phyloP scores from a whole-genome alignment of 2,888 invertebrate genomes.

The Diabrotica balteata region DNA sequence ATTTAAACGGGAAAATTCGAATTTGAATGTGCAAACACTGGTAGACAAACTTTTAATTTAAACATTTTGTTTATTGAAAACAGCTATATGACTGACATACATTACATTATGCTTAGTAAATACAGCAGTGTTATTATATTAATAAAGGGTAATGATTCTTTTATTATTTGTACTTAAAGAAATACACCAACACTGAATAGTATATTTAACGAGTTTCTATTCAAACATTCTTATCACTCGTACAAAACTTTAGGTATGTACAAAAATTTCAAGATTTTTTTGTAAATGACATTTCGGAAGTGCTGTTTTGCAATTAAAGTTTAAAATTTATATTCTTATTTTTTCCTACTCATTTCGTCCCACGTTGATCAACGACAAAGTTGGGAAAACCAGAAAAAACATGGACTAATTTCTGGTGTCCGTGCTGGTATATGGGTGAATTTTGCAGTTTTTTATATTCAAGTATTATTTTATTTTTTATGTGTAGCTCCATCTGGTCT shows the following conservation, averaged over 20 bases:
- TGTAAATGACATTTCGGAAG: constrained; percentile 34
- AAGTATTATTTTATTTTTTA: no score
- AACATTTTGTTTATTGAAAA: constrained; percentile 39
- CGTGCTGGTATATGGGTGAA: no score
- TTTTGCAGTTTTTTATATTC: no score
- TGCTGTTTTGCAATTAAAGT: constrained; percentile 22
- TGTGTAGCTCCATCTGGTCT: no score
- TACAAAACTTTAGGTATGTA: constrained; percentile 28
- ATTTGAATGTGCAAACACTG: constrained; percentile 39
- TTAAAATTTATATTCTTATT: constrained; percentile 5
- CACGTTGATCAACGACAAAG: no score
- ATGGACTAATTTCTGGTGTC: no score
- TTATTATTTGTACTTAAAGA: constrained; percentile 48
- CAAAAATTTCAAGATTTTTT: constrained; percentile 25
- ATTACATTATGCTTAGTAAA: constrained; percentile 46
- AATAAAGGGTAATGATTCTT: constrained; percentile 37
- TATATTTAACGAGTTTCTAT: constrained; percentile 39
- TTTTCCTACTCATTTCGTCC: no score
- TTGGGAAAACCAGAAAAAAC: no score
- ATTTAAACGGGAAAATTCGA: constrained; percentile 34
- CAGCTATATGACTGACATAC: constrained; percentile 45
- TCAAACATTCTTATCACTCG: constrained; percentile 28
- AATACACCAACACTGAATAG: constrained; percentile 42
- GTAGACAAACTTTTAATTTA: constrained; percentile 11
- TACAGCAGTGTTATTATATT: constrained; percentile 47